A percentile compares a stretch with the other conserved stretches of the same genome.
Conservation (phyloP, 2,888 invertebrate species). For the Drosophila ustulata region DNA sequence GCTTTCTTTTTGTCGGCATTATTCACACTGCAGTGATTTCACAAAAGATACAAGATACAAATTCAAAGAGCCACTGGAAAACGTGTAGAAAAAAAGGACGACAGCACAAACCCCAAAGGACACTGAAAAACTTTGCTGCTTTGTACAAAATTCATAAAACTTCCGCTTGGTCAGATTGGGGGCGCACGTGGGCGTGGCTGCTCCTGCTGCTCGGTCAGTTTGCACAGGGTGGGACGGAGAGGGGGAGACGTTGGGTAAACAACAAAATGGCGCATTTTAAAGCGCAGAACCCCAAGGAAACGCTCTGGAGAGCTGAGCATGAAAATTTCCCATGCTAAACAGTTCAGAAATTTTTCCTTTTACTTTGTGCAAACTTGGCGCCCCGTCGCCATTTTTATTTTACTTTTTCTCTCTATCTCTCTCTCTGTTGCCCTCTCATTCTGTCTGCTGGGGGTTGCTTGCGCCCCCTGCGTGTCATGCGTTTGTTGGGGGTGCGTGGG, state of each 20-base stretch:
- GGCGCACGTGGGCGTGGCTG: conserved; percentile 56
- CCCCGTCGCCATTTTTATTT: conserved; percentile 69
- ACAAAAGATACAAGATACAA: conserved; percentile 64
- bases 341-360: conserved; percentile 59
- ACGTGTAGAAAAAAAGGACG: conserved; percentile 12
- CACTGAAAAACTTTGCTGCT: conserved; percentile 69
- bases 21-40: conserved; percentile 79
- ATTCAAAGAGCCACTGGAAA: conserved; percentile 27
- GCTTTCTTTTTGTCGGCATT: conserved; percentile 56
- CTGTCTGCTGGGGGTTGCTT: conserved; percentile 32
- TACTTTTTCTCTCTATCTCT: conserved; percentile 18
- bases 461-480: conserved; percentile 35
- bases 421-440: conserved; percentile 26
- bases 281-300: conserved; percentile 56
- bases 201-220: conserved; percentile 43
- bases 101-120: conserved; percentile 51
- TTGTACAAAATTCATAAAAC: conserved; percentile 80
- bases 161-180: conserved; percentile 73
- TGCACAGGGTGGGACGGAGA: conserved; percentile 8
- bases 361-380: conserved; percentile 63
- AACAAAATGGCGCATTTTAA: conserved; percentile 81
- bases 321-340: conserved; percentile 58
- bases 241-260: conserved; percentile 56
- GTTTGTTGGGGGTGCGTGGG: conserved; percentile 28
- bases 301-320: conserved; percentile 32